A percentile compares a stretch with the other conserved stretches of the same genome.
Conservation (phyloP, 2,797 vertebrate species). For the Molossus molossus region DNA sequence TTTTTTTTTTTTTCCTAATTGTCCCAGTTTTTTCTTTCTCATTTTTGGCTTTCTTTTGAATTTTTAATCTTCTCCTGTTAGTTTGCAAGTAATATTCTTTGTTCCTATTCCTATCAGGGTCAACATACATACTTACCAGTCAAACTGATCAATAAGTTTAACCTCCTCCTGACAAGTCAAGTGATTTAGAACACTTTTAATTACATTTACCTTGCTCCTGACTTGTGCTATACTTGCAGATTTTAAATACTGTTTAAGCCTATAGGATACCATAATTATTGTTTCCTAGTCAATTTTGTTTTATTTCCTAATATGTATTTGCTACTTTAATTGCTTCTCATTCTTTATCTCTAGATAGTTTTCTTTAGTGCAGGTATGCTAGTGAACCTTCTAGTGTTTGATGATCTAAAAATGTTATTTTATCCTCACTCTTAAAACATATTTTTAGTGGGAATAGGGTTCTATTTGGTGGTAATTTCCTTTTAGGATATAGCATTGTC, state of each 20-base stretch:
- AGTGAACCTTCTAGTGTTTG: background rate
- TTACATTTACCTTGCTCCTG: background rate
- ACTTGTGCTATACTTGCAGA: background rate
- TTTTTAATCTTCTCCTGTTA: constrained; percentile 25
- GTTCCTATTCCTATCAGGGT: background rate
- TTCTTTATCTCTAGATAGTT: background rate
- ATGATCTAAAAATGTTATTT: constrained; percentile 1
- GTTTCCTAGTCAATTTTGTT: background rate
- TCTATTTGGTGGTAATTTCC: background rate
- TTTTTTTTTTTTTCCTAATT: background rate
- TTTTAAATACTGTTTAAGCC: constrained; percentile 12
- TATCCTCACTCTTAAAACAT: background rate
- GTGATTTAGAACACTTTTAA: background rate
- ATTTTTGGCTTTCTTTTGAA: constrained; percentile 13
- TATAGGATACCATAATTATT: background rate
- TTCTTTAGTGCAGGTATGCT: background rate
- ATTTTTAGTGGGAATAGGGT: background rate
- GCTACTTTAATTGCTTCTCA: background rate
- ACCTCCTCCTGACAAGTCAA: background rate
- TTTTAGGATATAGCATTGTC: background rate
- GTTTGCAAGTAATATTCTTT: constrained; percentile 47
- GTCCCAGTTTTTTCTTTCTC: background rate
- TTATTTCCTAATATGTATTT: background rate
- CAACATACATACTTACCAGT: background rate
- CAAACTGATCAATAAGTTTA: background rate